These are phyloP conservation scores for Spodoptera exigua DNA, from an alignment of 2,888 invertebrate genomes.

Conservation along the genomic window DNA sequence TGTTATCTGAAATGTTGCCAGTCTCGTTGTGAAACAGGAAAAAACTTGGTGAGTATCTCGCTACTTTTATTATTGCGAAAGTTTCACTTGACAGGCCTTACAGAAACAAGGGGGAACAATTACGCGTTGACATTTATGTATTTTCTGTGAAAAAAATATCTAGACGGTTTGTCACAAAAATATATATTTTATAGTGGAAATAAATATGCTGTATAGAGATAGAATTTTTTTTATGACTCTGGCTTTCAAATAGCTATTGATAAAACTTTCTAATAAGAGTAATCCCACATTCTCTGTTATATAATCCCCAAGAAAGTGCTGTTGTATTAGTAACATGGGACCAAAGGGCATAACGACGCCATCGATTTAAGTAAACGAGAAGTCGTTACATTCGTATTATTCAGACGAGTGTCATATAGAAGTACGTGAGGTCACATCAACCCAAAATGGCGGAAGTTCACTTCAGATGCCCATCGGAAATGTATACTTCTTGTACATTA, in stretches of 20 bases:
- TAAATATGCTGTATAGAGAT: no score
- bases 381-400: constrained; percentile 51
- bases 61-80: constrained; percentile 79
- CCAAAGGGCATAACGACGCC: constrained; percentile 34
- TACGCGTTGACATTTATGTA: constrained; percentile 67
- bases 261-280: no score
- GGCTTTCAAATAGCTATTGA: no score
- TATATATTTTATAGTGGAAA: no score
- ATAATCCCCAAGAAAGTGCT: constrained; percentile 1
- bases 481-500: no score
- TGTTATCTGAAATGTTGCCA: constrained; percentile 74
- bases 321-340: constrained; percentile 31
- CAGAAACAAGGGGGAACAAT: constrained; percentile 66
- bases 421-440: constrained; percentile 45
- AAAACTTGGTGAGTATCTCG: constrained; percentile 68
- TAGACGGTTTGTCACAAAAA: not conserved
- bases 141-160: constrained; percentile 48
- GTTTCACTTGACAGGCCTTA: constrained; percentile 69
- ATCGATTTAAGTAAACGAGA: constrained; percentile 49
- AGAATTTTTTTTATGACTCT: no score
- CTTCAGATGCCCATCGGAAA: constrained; percentile 1
- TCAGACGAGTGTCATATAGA: constrained; percentile 40
- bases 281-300: no score
- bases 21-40: constrained; percentile 64
- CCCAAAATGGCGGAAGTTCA: constrained; percentile 27